These are phyloP conservation scores for Lycopodina hypogea DNA, from an alignment of 37 sponge, comb jelly and placozoan genomes.

Conservation along the genomic window DNA sequence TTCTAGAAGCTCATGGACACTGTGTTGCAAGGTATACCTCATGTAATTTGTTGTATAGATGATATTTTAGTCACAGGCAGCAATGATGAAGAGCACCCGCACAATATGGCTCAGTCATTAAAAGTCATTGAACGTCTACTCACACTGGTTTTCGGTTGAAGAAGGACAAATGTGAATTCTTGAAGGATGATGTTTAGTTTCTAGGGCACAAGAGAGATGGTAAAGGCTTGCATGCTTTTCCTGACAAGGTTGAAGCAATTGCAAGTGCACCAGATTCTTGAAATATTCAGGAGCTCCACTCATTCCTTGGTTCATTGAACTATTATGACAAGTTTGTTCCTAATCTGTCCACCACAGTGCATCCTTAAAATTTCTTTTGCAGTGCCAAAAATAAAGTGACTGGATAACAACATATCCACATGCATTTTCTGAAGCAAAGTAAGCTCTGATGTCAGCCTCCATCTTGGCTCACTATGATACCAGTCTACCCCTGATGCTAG, in stretches of 20 bases:
- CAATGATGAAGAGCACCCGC: conserved; percentile 14
- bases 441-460: neutral
- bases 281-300: conserved; percentile 26
- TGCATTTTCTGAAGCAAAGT: neutral
- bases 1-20: conserved; percentile 42
- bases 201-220: conserved; percentile 20
- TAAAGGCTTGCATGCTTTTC: neutral
- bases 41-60: conserved; percentile 32
- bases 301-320: conserved; percentile 10
- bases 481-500: neutral
- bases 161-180: conserved; percentile 38
- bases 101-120: conserved; percentile 29
- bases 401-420: neutral
- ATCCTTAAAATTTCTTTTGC: no score
- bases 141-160: neutral
- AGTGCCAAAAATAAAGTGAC: neutral
- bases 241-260: conserved; percentile 20
- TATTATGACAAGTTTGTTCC: no score
- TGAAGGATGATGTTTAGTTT: conserved; percentile 3
- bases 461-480: neutral
- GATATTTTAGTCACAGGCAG: conserved; percentile 44
- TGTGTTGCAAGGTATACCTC: conserved; percentile 24
- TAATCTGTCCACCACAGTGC: no score
- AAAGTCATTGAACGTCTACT: conserved; percentile 17
- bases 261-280: conserved; percentile 9